A percentile compares a stretch with the other conserved stretches of the same genome.
Evolutionary conservation across 2,888 invertebrate species (phyloP).

Genomic region (Lepas anatifera): DNA sequence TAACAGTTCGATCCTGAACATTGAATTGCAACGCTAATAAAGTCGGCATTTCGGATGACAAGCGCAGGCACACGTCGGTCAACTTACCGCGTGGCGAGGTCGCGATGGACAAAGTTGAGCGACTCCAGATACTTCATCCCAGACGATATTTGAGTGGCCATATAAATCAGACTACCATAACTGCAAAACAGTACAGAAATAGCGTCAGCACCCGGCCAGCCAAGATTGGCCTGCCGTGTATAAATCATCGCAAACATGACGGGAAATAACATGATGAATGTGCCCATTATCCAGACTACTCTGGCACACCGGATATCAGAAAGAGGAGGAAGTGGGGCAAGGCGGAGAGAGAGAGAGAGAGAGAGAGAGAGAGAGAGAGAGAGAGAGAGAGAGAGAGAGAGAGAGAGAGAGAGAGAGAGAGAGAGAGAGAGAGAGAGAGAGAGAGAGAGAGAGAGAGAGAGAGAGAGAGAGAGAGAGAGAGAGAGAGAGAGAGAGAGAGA

Average conservation of each 20-base stretch:
- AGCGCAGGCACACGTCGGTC: too few relatives aligned
- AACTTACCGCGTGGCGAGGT: slow-evolving; percentile 60
- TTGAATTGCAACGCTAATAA: too few relatives aligned
- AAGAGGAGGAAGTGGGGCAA: neutral
- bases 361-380: neutral
- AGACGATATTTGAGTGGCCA: slow-evolving; percentile 76
- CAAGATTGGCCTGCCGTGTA: neutral
- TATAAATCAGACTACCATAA: slow-evolving; percentile 70
- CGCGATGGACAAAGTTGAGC: slow-evolving; percentile 70
- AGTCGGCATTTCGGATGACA: too few relatives aligned
- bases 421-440: slow-evolving; percentile 4
- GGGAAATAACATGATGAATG: neutral
- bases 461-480: neutral
- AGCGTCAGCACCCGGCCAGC: neutral
- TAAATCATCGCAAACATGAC: neutral
- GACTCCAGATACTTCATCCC: slow-evolving; percentile 84
- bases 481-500: neutral
- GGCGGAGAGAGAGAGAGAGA: neutral
- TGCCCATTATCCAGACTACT: neutral
- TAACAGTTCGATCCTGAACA: too few relatives aligned
- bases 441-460: neutral
- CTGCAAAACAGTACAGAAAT: slow-evolving; percentile 35
- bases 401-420: neutral
- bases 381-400: neutral
- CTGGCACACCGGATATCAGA: neutral